Evolutionary conservation across 2,888 invertebrate species (phyloP).

Genomic region (Strigamia transsilvanica): DNA sequence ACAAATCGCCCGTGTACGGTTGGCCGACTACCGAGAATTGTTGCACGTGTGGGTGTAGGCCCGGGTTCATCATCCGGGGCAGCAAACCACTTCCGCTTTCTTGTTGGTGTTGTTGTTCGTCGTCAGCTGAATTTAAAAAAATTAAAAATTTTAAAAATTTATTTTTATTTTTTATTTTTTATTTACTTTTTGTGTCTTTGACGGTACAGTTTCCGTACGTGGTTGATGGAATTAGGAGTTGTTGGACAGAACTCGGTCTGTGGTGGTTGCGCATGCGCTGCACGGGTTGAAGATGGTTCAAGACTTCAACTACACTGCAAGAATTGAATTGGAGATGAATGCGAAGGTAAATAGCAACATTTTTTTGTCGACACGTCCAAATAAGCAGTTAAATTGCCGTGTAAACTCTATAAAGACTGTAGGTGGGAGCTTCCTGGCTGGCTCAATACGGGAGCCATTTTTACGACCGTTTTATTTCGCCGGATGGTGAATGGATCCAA

Average conservation of each 20-base stretch:
- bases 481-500: constrained; percentile 21
- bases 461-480: constrained; percentile 41
- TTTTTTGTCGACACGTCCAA: constrained; percentile 12
- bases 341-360: neutral
- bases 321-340: no score
- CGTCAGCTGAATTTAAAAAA: neutral
- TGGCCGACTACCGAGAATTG: constrained; percentile 66
- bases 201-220: neutral
- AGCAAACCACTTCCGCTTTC: constrained; percentile 8
- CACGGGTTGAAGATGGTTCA: constrained; percentile 53
- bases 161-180: neutral
- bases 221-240: neutral
- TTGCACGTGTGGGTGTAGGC: constrained; percentile 53
- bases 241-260: constrained; percentile 14
- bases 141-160: no score
- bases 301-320: constrained; percentile 53
- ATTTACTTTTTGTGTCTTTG: constrained; percentile 48
- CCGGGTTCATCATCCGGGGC: constrained; percentile 53
- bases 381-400: constrained; percentile 33
- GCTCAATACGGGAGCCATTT: constrained; percentile 41
- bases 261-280: constrained; percentile 27
- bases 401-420: constrained; percentile 15
- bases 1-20: constrained; percentile 73
- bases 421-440: constrained; percentile 33
- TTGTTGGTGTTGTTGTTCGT: constrained; percentile 29